A percentile compares a stretch with the other conserved stretches of the same genome.
phyloP scores from a whole-genome alignment of 2,113 vertebrate genomes.

The Chionis minor region DNA sequence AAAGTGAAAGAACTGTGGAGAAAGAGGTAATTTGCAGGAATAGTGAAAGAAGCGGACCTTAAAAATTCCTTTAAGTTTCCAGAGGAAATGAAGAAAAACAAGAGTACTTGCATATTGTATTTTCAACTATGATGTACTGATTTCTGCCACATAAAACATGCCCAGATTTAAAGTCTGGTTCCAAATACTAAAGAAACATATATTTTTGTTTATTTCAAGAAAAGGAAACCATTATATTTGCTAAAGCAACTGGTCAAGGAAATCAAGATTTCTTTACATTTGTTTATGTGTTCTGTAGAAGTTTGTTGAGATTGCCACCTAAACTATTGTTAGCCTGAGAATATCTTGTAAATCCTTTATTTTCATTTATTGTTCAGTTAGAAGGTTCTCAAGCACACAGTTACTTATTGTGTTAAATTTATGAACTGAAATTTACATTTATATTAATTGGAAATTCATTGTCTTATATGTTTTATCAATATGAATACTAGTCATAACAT shows the following conservation, averaged over 20 bases:
- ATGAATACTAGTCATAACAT: background rate
- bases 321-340: background rate
- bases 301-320: background rate
- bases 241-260: background rate
- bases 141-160: background rate
- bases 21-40: background rate
- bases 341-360: background rate
- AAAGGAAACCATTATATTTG: background rate
- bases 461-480: background rate
- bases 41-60: background rate
- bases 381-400: background rate
- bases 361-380: background rate
- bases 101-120: background rate
- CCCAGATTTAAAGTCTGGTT: background rate
- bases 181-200: background rate
- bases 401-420: background rate
- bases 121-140: background rate
- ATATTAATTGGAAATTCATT: background rate
- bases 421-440: background rate
- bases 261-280: background rate
- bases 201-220: background rate
- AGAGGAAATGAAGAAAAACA: background rate
- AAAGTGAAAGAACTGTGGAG: background rate
- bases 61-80: background rate
- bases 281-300: background rate